These are phyloP conservation scores for Agrotis clavis DNA, from an alignment of 2,888 invertebrate species.

Conservation along the genomic window DNA sequence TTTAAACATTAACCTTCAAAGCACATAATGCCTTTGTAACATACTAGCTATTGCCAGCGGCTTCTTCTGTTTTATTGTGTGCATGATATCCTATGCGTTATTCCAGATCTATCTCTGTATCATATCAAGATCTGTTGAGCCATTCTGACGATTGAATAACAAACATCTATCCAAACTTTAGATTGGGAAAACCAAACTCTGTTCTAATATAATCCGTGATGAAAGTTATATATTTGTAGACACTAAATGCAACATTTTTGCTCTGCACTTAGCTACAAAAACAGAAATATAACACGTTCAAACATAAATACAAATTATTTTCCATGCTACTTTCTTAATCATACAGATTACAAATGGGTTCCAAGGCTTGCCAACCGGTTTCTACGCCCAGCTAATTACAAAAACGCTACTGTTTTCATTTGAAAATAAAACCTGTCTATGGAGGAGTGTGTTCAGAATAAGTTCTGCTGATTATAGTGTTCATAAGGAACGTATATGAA, in stretches of 20 bases:
- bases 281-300: conserved; percentile 1
- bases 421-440: conserved; percentile 56
- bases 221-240: no score
- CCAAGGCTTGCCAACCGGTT: conserved; percentile 57
- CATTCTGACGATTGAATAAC: no score
- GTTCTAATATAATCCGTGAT: no score
- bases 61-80: no score
- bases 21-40: no score
- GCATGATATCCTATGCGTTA: no score
- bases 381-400: conserved; percentile 61
- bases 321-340: conserved; percentile 46
- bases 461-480: conserved; percentile 51
- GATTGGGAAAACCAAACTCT: no score
- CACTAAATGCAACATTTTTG: background rate
- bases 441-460: conserved; percentile 33
- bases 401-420: conserved; percentile 66
- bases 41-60: no score
- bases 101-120: no score
- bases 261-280: background rate
- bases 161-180: no score
- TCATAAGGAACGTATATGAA: conserved; percentile 47
- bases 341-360: conserved; percentile 54
- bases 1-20: no score
- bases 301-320: conserved; percentile 41
- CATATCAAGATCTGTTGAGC: no score